Percentiles rank a stretch among this genome's conserved stretches.
phyloP scores from a whole-genome alignment of 1,140 invertebrate species.

The Psilanteris sp. region DNA sequence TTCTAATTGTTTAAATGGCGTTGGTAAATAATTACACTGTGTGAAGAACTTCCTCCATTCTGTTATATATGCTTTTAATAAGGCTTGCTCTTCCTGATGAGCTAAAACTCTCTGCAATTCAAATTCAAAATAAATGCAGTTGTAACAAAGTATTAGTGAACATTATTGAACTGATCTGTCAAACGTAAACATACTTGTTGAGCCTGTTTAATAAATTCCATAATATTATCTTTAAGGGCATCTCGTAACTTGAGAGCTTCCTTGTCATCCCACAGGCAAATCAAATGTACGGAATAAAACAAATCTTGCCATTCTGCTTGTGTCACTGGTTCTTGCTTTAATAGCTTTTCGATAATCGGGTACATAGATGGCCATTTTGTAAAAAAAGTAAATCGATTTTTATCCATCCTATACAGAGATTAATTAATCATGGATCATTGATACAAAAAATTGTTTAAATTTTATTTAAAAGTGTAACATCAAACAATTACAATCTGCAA shows the following conservation, averaged over 20 bases:
- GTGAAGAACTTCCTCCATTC: constrained; percentile 99
- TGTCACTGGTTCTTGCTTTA: constrained; percentile 96
- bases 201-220: constrained; percentile 96
- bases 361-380: constrained; percentile 97
- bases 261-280: constrained; percentile 98
- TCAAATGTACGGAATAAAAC: constrained; percentile 96
- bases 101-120: constrained; percentile 86
- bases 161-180: too few species aligned
- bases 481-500: too few species aligned
- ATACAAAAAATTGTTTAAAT: not conserved
- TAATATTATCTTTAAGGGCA: constrained; percentile 94
- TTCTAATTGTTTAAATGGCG: constrained; percentile 96
- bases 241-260: constrained; percentile 92
- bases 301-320: constrained; percentile 98
- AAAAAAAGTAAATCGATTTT: constrained; percentile 88
- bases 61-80: constrained; percentile 96
- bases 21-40: constrained; percentile 97
- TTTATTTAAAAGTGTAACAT: not conserved
- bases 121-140: too few species aligned
- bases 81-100: constrained; percentile 95
- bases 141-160: too few species aligned
- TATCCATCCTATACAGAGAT: too few species aligned
- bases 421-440: too few species aligned
- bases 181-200: constrained; percentile 86
- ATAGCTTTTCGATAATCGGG: constrained; percentile 93